A percentile compares a stretch with the other conserved stretches of the same genome.
phyloP scores from a whole-genome alignment of 2,797 vertebrate genomes.

The Benthosema pterotum region DNA sequence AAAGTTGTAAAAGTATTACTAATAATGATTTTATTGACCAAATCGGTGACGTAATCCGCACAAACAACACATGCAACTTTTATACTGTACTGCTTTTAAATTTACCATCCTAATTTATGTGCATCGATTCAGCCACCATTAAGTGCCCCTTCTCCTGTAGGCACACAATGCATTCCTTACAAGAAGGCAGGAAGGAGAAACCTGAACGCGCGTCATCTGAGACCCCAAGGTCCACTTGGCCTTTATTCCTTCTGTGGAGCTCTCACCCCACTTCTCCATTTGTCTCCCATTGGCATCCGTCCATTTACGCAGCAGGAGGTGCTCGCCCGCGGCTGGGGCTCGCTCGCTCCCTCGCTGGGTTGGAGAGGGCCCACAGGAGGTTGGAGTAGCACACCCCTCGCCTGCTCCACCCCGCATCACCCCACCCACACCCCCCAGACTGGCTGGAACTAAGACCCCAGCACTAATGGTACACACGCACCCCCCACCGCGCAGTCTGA shows the following conservation, averaged over 20 bases:
- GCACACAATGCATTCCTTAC: background rate
- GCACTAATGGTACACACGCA: constrained; percentile 3
- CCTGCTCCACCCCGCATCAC: constrained; percentile 19
- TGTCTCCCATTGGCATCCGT: constrained; percentile 55
- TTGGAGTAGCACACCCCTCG: constrained; percentile 13
- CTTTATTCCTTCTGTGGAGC: background rate
- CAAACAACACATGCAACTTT: too few species aligned
- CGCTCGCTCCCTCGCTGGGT: constrained; percentile 26
- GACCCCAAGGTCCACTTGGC: background rate
- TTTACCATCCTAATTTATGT: background rate
- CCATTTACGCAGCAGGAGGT: constrained; percentile 78
- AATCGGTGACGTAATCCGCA: too few species aligned
- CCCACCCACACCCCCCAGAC: constrained; percentile 4
- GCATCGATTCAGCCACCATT: background rate
- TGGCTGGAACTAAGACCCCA: background rate
- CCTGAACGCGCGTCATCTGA: constrained; percentile 26
- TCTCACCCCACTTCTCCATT: constrained; percentile 19
- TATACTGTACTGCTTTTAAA: too few species aligned
- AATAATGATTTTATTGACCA: too few species aligned
- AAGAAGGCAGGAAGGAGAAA: background rate
- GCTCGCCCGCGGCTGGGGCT: constrained; percentile 32
- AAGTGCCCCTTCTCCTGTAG: background rate
- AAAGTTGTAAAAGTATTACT: too few species aligned
- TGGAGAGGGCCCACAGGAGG: constrained; percentile 45
- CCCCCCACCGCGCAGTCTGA: constrained; percentile 30